A percentile compares a stretch with the other conserved stretches of the same genome.
Evolutionary conservation across 1,140 invertebrate genomes (phyloP).

Genomic region (Trypoxylus dichotomus): DNA sequence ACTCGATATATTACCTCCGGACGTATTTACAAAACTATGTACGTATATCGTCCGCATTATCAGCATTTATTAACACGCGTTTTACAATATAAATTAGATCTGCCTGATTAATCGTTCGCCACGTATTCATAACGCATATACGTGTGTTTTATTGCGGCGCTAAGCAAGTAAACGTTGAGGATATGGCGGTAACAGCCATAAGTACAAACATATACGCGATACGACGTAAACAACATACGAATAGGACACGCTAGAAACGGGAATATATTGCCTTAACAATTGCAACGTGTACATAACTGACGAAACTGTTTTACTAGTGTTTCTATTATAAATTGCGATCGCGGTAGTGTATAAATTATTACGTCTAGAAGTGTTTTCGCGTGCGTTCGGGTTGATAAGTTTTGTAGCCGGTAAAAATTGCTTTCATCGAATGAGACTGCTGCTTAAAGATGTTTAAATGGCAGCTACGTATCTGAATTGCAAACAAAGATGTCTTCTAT

Average conservation of each 20-base stretch:
- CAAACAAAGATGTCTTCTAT: no score
- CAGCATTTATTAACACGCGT: not conserved
- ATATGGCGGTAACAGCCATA: not conserved
- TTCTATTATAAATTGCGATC: not conserved
- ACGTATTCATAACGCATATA: not conserved
- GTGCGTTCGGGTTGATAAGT: not conserved
- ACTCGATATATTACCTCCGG: not conserved
- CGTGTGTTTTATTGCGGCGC: not conserved
- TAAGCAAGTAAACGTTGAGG: not conserved
- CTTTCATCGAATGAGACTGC: not conserved
- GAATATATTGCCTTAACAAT: not conserved
- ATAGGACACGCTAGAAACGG: not conserved
- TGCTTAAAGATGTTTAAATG: no score
- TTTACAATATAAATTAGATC: slow-evolving; percentile 4
- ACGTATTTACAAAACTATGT: not conserved
- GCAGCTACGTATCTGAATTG: no score
- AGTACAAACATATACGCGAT: not conserved
- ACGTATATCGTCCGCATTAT: not conserved
- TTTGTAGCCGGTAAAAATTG: not conserved
- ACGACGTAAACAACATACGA: not conserved
- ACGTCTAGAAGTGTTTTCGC: not conserved
- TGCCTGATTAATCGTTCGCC: not conserved
- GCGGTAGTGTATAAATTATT: not conserved
- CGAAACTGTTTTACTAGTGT: not conserved
- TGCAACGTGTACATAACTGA: not conserved